Evolutionary conservation across 2,113 vertebrate species (phyloP), one percentile per base, ranked within the genome.

Genomic region (Pseudois nayaur): DNA sequence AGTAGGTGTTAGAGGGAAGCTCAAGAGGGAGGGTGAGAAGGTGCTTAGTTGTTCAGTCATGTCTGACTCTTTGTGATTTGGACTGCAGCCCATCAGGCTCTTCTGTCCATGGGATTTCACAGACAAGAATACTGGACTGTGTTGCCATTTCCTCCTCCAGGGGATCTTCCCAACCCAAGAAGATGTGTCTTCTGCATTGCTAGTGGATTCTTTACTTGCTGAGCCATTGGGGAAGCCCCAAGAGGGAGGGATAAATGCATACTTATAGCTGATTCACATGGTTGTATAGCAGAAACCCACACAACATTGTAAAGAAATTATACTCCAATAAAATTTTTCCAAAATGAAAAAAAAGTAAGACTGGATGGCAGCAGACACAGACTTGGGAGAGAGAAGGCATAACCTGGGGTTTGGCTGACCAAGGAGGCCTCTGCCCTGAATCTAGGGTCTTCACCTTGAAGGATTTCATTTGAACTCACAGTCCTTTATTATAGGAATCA

Each of bases 1-100:
- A 64, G 64, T 19, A 8, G 67, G 17, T 36, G 64, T 71, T 71
- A 17, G n/a, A 23, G 71, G 36, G 71, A 27, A 43, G 3, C 71
- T 43, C 21, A 40, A 27, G 21, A 74, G 21, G 71, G 71, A 14
- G 23, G 71, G 36, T 40, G 67, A 40, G 67, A 71, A 40, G 67
- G n/a, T 23, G n/a, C n/a, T 40, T 71, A 23, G n/a, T 71, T 10
- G 0, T 71, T 40, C 5, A 12, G 19, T 71, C 1, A 0, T 40
- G n/a, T 71, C n/a, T 71, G 67, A 40, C 9, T 40, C 10, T 71
- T 71, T 71, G 67, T 40, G n/a, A 71, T 71, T 40, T 71, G 67
- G n/a, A 71, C n/a, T 71, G n/a, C 19, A 71, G 67, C 67, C n/a
- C n/a, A 71, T 40, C n/a, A 71, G 67, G 19, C 19, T 71, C n/a